Evolutionary conservation across 2,113 vertebrate species (phyloP).

Genomic region (Phyllostomus hastatus): DNA sequence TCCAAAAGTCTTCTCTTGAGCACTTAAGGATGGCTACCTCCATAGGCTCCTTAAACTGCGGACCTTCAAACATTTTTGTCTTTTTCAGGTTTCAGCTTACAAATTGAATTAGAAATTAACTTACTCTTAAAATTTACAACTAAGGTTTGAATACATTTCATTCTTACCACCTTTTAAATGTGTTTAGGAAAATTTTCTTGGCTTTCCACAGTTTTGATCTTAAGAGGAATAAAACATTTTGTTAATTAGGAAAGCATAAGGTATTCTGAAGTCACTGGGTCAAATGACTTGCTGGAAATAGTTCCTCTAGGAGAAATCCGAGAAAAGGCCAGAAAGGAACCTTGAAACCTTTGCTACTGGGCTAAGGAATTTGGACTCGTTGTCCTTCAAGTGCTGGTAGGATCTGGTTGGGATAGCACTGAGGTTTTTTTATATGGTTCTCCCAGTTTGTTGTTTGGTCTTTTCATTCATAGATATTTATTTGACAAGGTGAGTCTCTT

Average conservation of each 20-base stretch:
- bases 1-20: neutral
- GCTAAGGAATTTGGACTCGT: neutral
- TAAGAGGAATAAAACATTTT: neutral
- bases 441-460: neutral
- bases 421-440: neutral
- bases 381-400: neutral
- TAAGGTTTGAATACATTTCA: conserved; percentile 31
- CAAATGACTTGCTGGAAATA: neutral
- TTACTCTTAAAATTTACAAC: conserved; percentile 3
- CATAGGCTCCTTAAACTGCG: neutral
- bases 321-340: neutral
- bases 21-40: neutral
- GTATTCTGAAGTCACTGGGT: neutral
- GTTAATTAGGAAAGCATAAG: neutral
- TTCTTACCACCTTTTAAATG: neutral
- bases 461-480: conserved; percentile 19
- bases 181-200: conserved; percentile 38
- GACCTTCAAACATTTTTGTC: neutral
- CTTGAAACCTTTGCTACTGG: neutral
- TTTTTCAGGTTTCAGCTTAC: neutral
- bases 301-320: neutral
- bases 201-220: conserved; percentile 12
- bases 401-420: neutral
- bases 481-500: neutral
- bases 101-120: conserved; percentile 5